These are phyloP conservation scores for Neoarius graeffei DNA, from an alignment of 2,113 vertebrate genomes.

Conservation along the genomic window DNA sequence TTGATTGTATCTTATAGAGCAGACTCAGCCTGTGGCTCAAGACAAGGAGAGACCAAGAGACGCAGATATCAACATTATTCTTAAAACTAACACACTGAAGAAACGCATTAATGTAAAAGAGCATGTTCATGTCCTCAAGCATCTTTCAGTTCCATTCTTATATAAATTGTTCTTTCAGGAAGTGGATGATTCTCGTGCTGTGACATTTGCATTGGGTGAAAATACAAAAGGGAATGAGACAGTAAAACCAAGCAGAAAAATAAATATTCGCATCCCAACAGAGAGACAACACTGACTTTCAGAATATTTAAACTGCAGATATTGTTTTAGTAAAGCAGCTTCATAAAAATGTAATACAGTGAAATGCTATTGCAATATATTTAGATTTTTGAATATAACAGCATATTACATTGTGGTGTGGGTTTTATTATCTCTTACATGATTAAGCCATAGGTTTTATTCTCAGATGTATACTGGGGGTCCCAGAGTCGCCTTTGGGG, in stretches of 20 bases:
- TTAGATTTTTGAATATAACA: constrained; percentile 19
- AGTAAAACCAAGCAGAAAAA: constrained; percentile 8
- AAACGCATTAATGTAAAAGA: constrained; percentile 7
- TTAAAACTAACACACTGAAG: neutral
- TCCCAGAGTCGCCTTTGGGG: neutral
- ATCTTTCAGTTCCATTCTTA: neutral
- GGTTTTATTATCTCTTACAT: constrained; percentile 26
- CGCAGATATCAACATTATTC: constrained; percentile 32
- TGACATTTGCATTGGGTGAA: constrained; percentile 31
- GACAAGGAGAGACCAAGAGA: constrained; percentile 74
- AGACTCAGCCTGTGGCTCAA: constrained; percentile 77
- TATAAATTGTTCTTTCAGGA: neutral
- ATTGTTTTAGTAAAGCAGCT: constrained; percentile 18
- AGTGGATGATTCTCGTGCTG: constrained; percentile 5
- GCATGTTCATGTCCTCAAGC: constrained; percentile 8
- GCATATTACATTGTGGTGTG: constrained; percentile 20
- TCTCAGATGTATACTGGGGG: neutral
- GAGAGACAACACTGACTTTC: constrained; percentile 4
- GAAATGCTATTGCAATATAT: constrained; percentile 22
- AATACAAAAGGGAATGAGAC: constrained; percentile 13
- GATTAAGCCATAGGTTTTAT: constrained; percentile 11
- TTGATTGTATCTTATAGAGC: constrained; percentile 79
- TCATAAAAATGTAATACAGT: constrained; percentile 31
- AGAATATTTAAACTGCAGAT: constrained; percentile 37
- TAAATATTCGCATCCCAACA: constrained; percentile 7